Base-by-base conservation (phyloP, 2,797 vertebrate species). In the Urocyon cinereoargenteus region DNA sequence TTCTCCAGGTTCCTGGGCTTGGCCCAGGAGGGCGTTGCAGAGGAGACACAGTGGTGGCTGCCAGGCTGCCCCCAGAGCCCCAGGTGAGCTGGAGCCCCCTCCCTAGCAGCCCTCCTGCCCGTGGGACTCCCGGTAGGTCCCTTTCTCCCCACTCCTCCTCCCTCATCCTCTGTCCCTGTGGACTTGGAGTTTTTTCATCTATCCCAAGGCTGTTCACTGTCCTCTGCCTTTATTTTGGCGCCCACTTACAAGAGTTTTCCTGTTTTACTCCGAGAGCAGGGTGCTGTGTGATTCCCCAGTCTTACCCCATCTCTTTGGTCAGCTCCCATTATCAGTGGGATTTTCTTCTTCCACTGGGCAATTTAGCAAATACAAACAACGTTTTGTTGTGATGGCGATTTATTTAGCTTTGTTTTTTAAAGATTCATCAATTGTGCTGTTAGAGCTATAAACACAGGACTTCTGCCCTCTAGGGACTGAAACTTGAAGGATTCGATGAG, bases 311-410 rank as follows among this genome's bases (percentile, higher is more conserved):
- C 21, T 45, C 11, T 73, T 66, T 61, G 57, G 21, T 24, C 40
- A 66, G 70, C 40, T 18, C 21, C 21, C 59, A 7, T 95, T 34
- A 28, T 85, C 68, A n/a, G 3, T 53, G 16, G 66, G 21, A 84
- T 79, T 79, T 93, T 70, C 22, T 91, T 89, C 84, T 92, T 94
- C 82, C 66, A 64, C 9, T 79, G 28, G 12, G 64, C 16, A 70
- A 21, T 85, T 92, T 22, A 82, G 36, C 26, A 61, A 64, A 86
- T 85, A 36, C 21, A 77, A 93, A 87, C 36, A 90, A 73, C 61
- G 5, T 64, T 92, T 94, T 45, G 2, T 87, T 68, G 77, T 92
- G n/a, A 85, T 79, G 75, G 15, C 81, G 24, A 2, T 28, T 94
- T 68, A 2, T 28, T 94, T 68, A 49, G 34, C 57, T 55, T 64